Evolutionary conservation across 2,888 invertebrate genomes (phyloP).

Genomic region (Nyleta sp.): DNA sequence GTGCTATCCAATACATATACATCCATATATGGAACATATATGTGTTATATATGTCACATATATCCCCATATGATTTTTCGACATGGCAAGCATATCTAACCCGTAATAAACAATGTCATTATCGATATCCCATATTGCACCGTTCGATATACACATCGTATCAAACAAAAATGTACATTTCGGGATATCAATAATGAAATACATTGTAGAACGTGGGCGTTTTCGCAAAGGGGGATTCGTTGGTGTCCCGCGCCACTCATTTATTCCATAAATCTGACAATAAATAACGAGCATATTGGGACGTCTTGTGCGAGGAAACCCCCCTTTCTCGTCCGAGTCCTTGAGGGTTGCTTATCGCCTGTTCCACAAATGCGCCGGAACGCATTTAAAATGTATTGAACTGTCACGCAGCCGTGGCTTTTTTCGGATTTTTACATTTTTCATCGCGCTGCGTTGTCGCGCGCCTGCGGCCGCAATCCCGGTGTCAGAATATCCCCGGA

Average conservation of each 20-base stretch:
- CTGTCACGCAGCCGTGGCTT: constrained; percentile 79
- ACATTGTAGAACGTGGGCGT: constrained; percentile 51
- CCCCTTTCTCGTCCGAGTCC: constrained; percentile 63
- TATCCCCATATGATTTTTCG: too few species aligned
- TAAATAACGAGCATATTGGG: constrained; percentile 81
- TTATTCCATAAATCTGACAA: constrained; percentile 82
- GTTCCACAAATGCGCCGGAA: constrained; percentile 80
- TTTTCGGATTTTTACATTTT: constrained; percentile 81
- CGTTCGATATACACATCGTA: constrained; percentile 27
- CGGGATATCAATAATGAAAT: constrained; percentile 63
- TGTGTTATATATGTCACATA: too few species aligned
- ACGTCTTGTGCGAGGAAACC: constrained; percentile 66
- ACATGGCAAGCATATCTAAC: neutral
- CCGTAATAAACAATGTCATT: constrained; percentile 22
- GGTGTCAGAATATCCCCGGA: constrained; percentile 69
- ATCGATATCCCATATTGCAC: constrained; percentile 16
- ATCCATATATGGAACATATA: too few species aligned
- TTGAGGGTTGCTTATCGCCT: constrained; percentile 74
- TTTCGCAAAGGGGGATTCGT: constrained; percentile 54
- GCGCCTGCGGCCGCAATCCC: constrained; percentile 64
- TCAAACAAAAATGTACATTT: constrained; percentile 43
- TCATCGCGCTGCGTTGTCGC: constrained; percentile 73
- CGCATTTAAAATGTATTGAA: constrained; percentile 83
- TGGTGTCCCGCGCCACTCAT: constrained; percentile 72
- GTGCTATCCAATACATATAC: too few species aligned